Evolutionary conservation across 2,113 vertebrate species (phyloP), one percentile per base, ranked within the genome.

Genomic region (Pangasianodon hypophthalmus): DNA sequence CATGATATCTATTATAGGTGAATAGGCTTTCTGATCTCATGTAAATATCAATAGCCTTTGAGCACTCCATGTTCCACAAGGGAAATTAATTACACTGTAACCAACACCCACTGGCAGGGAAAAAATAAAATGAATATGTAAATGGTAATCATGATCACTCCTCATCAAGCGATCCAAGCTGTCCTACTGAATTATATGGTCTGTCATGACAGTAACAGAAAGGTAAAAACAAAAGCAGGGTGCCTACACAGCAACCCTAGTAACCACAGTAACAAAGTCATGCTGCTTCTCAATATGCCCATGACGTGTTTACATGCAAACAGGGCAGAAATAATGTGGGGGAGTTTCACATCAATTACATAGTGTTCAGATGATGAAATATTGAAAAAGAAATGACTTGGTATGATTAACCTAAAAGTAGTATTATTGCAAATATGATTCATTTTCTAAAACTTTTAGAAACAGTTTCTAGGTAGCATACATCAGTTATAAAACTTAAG

Each of bases 141-240:
- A 90, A 88, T 88, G 67, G 89, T 88, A n/a, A 84, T 90, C 89
- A 88, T 46, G 60, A 67, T 88, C 84, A 73, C 87, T 80, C 85
- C 81, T 84, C 80, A 84, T 71, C 29, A 84, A 84, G 82, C 32
- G 77, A 92, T 84, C 86, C 88, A 82, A 84, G 58, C 82, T 84
- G 88, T 81, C 84, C 73, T 69, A 18, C 58, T 52, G 24, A 84
- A 88, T 90, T 87, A 81, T 81, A 32, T 82, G 86, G 60, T 88
- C 60, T 52, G 73, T 54, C 60, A 80, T 81, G 87, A 88, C 69
- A 86, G 84, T 73, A 88, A 77, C 29, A 91, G 73, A 84, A 62
- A 87, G 79, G 75, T 60, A 52, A 89, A 84, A 90, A 87, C 89
- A 88, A 80, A 92, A 90, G 80, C 50, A 32, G 73, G 56, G 32